Conservation (phyloP, 2,888 invertebrate genomes). For the Drosophila pseudotalamancana region DNA sequence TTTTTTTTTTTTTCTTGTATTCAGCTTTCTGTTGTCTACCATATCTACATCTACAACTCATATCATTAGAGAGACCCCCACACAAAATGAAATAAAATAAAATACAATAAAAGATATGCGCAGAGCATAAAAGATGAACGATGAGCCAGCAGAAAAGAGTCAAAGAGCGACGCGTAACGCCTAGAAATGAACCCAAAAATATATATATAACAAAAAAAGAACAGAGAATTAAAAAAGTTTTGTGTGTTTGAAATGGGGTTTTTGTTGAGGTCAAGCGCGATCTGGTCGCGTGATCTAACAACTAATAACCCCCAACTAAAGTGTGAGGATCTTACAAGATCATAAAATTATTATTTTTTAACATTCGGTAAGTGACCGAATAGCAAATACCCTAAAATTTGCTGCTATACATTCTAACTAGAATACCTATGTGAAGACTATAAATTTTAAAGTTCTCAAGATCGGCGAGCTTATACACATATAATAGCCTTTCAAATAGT, state of each 20-base stretch:
- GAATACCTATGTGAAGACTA: too few species aligned
- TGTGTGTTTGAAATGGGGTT: background rate
- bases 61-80: slow-evolving; percentile 56
- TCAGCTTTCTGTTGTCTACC: slow-evolving; percentile 50
- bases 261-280: slow-evolving; percentile 32
- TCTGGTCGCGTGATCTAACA: slow-evolving; percentile 65
- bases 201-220: background rate
- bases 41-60: slow-evolving; percentile 31
- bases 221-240: background rate
- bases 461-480: too few species aligned
- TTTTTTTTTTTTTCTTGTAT: slow-evolving; percentile 32
- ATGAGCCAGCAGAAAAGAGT: slow-evolving; percentile 70
- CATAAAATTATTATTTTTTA: slow-evolving; percentile 14
- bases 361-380: background rate
- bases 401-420: too few species aligned
- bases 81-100: slow-evolving; percentile 30
- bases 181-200: slow-evolving; percentile 30
- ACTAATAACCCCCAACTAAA: slow-evolving; percentile 49
- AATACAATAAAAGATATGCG: slow-evolving; percentile 43
- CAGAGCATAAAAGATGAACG: slow-evolving; percentile 68
- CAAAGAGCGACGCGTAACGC: slow-evolving; percentile 37
- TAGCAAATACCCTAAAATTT: too few species aligned
- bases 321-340: slow-evolving; percentile 40
- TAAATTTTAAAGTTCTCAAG: too few species aligned
- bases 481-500: too few species aligned